These are phyloP conservation scores for Apamea crenata DNA, from an alignment of 2,888 invertebrate species.

Conservation along the genomic window DNA sequence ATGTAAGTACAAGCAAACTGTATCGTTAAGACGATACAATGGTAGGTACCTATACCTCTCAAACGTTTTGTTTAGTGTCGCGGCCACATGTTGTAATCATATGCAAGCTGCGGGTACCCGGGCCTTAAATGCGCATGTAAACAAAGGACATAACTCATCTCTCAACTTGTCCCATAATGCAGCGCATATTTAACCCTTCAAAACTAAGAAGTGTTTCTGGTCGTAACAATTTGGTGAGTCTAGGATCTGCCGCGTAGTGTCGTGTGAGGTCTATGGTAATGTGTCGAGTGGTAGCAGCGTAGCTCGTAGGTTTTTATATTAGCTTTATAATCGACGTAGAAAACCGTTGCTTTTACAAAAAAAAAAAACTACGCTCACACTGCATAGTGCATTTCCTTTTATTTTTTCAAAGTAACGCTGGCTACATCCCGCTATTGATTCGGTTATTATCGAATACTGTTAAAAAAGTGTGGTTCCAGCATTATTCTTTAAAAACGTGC, in stretches of 20 bases:
- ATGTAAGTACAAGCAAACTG: too few relatives aligned
- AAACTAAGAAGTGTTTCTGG: slow-evolving; percentile 3
- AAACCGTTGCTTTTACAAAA: not conserved
- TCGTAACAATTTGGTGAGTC: not conserved
- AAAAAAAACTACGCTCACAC: not conserved
- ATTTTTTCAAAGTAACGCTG: not conserved
- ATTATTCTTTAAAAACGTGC: not conserved
- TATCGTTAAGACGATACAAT: too few relatives aligned
- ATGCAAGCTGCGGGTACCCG: not conserved
- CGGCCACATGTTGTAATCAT: not conserved
- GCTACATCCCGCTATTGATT: not conserved
- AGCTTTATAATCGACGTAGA: slow-evolving; percentile 35
- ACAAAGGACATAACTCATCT: not conserved
- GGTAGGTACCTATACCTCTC: too few relatives aligned
- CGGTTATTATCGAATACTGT: not conserved
- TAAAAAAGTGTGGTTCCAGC: not conserved
- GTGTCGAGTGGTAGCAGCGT: slow-evolving; percentile 42
- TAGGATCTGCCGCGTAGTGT: slow-evolving; percentile 22
- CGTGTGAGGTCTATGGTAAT: slow-evolving; percentile 24
- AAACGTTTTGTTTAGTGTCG: not conserved
- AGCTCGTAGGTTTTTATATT: slow-evolving; percentile 56
- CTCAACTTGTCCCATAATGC: not conserved
- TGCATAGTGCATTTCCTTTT: not conserved
- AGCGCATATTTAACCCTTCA: not conserved
- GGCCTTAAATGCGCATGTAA: not conserved